Evolutionary conservation across 2,113 vertebrate genomes (phyloP), one percentile per base, ranked within the genome.

Genomic region (Brachyhypopomus occidentalis): DNA sequence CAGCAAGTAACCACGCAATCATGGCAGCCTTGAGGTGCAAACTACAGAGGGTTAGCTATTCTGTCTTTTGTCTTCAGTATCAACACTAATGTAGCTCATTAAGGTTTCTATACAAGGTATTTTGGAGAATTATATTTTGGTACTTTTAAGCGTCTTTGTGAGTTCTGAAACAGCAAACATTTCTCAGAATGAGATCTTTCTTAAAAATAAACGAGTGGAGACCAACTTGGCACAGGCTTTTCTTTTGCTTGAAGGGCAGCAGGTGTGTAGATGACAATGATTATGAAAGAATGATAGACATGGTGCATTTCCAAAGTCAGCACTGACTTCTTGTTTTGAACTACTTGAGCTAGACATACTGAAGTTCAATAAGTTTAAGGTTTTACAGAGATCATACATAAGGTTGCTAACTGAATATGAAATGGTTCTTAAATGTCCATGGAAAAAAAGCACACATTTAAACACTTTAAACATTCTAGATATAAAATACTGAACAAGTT

Each of bases 51-150:
- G 17, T 72, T 2, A 11, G 11, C 77, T 9, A 27, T 70, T 78
- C 38, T n/a, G 23, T 23, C 78, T 25, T 36, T 71, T 62, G 23
- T 76, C 38, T 36, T 72, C 63, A 69, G 70, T 81, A 22, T 62
- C 27, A 71, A 66, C 59, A 74, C 25, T 76, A 62, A 62, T 17
- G 23, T 38, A 82, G 60, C 80, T 79, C 71, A 84, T 64, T 84
- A 80, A 60, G 80, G 79, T 87, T 88, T 86, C 84, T 88, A 89
- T 83, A 87, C 72, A 75, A 81, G 55, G 82, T 88, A 84, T 88
- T 88, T 89, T 89, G 79, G 78, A 86, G 85, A 72, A 86, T 23
- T 87, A 87, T 88, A 89, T 88, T 88, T 88, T 88, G 86, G 80
- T 88, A 89, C 86, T 87, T 87, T 85, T 86, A 82, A 82, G 77